Percentiles rank a stretch among this genome's conserved stretches.
These are phyloP conservation scores for Phenganax marumi DNA, from an alignment of 92 coral and sea anemone species.

Conservation along the genomic window DNA sequence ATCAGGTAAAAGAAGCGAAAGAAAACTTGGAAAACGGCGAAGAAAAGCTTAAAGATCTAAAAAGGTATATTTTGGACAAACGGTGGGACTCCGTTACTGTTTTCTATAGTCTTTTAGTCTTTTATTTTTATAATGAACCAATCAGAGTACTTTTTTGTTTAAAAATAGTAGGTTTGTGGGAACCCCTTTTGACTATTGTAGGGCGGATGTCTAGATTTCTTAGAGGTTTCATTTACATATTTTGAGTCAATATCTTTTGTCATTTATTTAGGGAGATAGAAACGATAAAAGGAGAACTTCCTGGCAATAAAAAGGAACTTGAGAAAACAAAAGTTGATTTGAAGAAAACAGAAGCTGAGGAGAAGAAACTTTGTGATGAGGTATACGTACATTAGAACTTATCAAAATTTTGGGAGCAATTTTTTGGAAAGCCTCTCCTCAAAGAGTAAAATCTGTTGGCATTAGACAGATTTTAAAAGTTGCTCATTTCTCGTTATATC, in stretches of 20 bases:
- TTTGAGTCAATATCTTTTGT: background rate
- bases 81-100: background rate
- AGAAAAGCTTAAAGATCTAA: slow-evolving; percentile 70
- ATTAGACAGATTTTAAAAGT: background rate
- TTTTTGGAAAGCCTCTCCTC: background rate
- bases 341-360: slow-evolving; percentile 70
- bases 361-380: slow-evolving; percentile 75
- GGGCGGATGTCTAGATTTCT: background rate
- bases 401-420: background rate
- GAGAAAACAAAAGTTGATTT: slow-evolving; percentile 65
- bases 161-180: too few species aligned
- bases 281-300: slow-evolving; percentile 76
- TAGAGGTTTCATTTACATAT: background rate
- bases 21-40: slow-evolving; percentile 71
- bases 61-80: slow-evolving; percentile 55
- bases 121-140: too few species aligned
- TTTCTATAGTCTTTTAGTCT: too few species aligned
- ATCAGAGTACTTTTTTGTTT: too few species aligned
- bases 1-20: slow-evolving; percentile 74
- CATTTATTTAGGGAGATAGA: slow-evolving; percentile 66
- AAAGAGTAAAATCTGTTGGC: background rate
- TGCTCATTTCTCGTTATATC: background rate
- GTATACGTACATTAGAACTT: slow-evolving; percentile 38
- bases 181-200: too few species aligned
- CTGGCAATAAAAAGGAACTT: slow-evolving; percentile 66